Conservation (phyloP, 1,140 invertebrate species). For the Dufourea novaeangliae region DNA sequence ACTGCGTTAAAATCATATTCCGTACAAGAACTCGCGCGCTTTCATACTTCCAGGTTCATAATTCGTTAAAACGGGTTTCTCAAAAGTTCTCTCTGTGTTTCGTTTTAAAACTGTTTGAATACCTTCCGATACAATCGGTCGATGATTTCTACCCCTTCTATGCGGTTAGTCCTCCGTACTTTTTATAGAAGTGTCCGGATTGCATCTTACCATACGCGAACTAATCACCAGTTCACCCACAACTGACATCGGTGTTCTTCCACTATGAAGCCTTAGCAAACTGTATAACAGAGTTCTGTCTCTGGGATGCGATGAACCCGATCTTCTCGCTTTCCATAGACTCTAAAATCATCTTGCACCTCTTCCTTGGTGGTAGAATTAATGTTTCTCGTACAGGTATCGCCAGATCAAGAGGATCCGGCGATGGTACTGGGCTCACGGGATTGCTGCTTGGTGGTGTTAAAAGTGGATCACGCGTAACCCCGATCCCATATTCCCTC, state of each 20-base stretch:
- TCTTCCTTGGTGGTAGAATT: conserved; percentile 88
- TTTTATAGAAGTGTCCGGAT: not conserved
- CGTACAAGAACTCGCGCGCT: not conserved
- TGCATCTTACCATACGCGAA: not conserved
- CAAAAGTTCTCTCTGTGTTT: no score
- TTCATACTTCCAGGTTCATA: not conserved
- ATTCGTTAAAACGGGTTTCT: not conserved
- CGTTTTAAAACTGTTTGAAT: conserved; percentile 6
- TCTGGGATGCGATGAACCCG: conserved; percentile 78
- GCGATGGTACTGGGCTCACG: conserved; percentile 83
- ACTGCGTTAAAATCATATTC: not conserved
- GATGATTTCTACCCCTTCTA: conserved; percentile 4
- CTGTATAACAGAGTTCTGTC: conserved; percentile 91
- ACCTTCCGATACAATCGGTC: not conserved
- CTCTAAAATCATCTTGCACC: conserved; percentile 89
- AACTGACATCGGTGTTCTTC: not conserved
- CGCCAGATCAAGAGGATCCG: conserved; percentile 82
- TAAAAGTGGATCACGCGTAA: conserved; percentile 80
- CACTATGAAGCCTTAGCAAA: conserved; percentile 88
- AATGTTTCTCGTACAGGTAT: conserved; percentile 84
- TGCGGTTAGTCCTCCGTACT: not conserved
- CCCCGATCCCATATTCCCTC: conserved; percentile 56
- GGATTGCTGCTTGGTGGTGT: conserved; percentile 86
- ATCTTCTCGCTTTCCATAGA: conserved; percentile 83
- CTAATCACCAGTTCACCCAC: not conserved